These are phyloP conservation scores for Corythoichthys intestinalis DNA, from an alignment of 2,113 vertebrate genomes.

Conservation along the genomic window DNA sequence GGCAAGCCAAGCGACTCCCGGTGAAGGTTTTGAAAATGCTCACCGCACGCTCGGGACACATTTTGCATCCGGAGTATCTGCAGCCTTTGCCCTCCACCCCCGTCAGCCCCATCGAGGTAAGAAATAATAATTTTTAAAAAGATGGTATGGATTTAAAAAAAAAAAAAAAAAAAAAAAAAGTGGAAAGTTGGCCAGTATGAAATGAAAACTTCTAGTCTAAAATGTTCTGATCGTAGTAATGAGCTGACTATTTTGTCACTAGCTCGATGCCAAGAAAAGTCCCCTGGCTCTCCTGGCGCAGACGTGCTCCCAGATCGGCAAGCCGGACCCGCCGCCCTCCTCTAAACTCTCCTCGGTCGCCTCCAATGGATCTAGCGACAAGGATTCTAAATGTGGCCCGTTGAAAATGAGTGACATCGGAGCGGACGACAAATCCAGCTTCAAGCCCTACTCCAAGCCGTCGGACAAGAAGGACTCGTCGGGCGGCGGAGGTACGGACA, in stretches of 20 bases:
- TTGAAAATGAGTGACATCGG: slow-evolving; percentile 98
- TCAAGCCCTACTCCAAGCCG: slow-evolving; percentile 97
- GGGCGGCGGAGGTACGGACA: slow-evolving; percentile 76
- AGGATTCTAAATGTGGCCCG: slow-evolving; percentile 93
- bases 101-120: slow-evolving; percentile 98
- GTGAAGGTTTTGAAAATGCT: slow-evolving; percentile 99
- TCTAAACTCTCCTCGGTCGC: slow-evolving; percentile 92
- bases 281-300: slow-evolving; percentile 95
- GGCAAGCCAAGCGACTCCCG: slow-evolving; percentile 94
- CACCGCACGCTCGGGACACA: slow-evolving; percentile 96
- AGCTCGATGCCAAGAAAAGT: slow-evolving; percentile 99
- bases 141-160: not conserved
- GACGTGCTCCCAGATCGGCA: slow-evolving; percentile 98
- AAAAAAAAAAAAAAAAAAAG: not conserved
- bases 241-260: slow-evolving; percentile 38
- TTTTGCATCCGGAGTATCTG: slow-evolving; percentile 97
- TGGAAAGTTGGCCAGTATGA: not conserved
- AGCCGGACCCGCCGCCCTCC: slow-evolving; percentile 95
- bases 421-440: slow-evolving; percentile 98
- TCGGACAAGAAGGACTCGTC: slow-evolving; percentile 93
- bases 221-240: not conserved
- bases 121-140: slow-evolving; percentile 19
- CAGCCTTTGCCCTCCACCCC: slow-evolving; percentile 97
- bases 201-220: not conserved
- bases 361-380: slow-evolving; percentile 84